Evolutionary conservation across 2,113 vertebrate species (phyloP), one percentile per base, ranked within the genome.

Genomic region (Prolemur simus): DNA sequence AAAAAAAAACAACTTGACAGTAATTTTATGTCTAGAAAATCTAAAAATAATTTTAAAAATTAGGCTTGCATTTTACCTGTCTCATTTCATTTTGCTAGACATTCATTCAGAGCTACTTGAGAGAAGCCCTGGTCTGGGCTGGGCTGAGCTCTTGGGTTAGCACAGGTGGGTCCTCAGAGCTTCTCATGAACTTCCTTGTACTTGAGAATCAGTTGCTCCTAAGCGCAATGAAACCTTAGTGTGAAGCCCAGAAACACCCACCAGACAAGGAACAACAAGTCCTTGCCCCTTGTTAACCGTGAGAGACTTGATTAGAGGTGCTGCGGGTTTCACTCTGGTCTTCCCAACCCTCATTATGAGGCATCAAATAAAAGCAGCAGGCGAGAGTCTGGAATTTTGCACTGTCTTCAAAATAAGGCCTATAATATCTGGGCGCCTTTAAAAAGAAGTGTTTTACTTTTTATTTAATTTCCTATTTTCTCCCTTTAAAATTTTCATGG

Each of bases 241-340:
- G 91, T 73, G 89, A 47, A 76, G 89, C n/a, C 91, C 88, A 96
- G 92, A 96, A 89, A 97, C 27, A 89, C 73, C 68, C 77, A 89
- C 54, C 11, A 71, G 94, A 74, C 69, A 71, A 5, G 45, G 87
- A 69, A 93, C 92, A 94, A 64, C 14, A 87, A 78, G 90, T 52
- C 85, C 69, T 88, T 21, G 0, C 73, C 23, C 42, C 83, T 94
- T 34, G 83, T 94, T 76, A 87, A 66, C 45, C 45, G 34, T 14
- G 32, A 82, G 47, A 82, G 86, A 80, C 89, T 71, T 29, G 37
- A 94, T 84, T 23, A 77, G 90, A 95, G 91, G 69, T 17, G 63
- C 78, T 45, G 3, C 3, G 18, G 87, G 78, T 89, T 92, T 93
- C 89, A n/a, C 25, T 34, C n/a, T 54, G 68, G 45, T n/a, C 73